Evolutionary conservation across 2,113 vertebrate genomes (phyloP), one percentile per base, ranked within the genome.

Genomic region (Formicarius rufipectus): DNA sequence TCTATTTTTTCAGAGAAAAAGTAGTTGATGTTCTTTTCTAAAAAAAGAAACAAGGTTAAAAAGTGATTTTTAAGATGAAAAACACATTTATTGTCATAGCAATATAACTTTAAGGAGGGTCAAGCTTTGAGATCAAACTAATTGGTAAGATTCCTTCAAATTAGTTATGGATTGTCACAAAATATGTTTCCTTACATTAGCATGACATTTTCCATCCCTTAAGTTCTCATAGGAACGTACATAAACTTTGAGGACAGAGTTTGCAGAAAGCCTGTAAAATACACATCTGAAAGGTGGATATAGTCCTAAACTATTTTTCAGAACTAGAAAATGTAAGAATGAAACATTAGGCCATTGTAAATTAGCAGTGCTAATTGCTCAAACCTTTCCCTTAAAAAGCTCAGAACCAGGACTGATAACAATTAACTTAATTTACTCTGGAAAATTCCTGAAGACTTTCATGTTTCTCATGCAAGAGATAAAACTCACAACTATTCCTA

Each of bases 201-300:
- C 20, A 62, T 62, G 90, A 83, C 66, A 22, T 88, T 95, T 94
- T 91, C 52, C n/a, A 92, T 78, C 24, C 74, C 68, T 60, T 53
- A 84, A 67, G 50, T 81, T 94, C 82, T 95, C 59, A 45, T 13
- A 12, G 66, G 55, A 93, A 28, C 35, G 28, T 58, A 84, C 14
- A 13, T 42, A 89, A 62, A 72, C 66, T 83, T 89, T 78, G 58
- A 81, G 44, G n/a, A 71, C 47, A 92, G 45, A 63, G 59, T 50
- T 91, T 96, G 77, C 60, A 89, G 74, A 83, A 96, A 75, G 56
- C 27, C 82, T 96, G 15, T 53, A 94, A 94, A 96, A 78, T 74
- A 33, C 24, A 89, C 30, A 31, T 95, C 67, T 95, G 45, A 71
- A 59, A 83, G 89, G 59, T 45, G 50, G 21, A 39, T 86, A 60